Base-by-base conservation (phyloP, 2,888 invertebrate species). In the Elysia crispata region DNA sequence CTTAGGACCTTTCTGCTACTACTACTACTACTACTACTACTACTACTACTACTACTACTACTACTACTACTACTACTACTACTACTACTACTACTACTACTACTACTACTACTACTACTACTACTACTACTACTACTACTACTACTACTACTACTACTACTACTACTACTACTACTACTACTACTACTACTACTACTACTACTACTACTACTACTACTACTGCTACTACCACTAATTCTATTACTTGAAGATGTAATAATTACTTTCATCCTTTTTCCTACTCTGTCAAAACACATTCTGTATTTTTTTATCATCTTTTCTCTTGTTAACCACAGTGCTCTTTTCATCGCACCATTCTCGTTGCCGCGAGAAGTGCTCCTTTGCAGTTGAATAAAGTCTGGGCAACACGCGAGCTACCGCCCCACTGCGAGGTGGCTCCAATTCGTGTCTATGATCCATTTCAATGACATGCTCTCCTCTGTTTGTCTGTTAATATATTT, bases 401-500 rank as follows among this genome's bases (percentile, higher is more conserved):
- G 41, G 41, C 41, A 41, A 11, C 41, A 3, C 41, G 11, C 11
- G 41, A 41, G 41, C 3, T 41, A 41, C 41, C 41, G 41, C 41
- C 41, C 41, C 41, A 41, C 41, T 41, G 41, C 41, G 41, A 41
- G 41, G 5, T 11, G 41, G 41, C 41, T 11, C 41, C 41, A 41
- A 11, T 3, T 41, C 41, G 41, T 11, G 41, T 41, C 41, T 69
- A 33, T n/a, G 15, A 20, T 33, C 33, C 69, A 18, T 33, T 69
- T 69, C 69, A 69, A 69, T 1, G 20, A 20, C 69, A 33, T 15
- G 69, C 23, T 25, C 23, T 33, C 41, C 41, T 23, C 20, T 69
- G 69, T 69, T 31, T 69, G 41, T 41, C 33, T 69, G 31, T 31
- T 69, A 69, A 69, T 69, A 69, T n/a, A 69, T 30, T 33, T 69